Percentiles rank a stretch among this genome's conserved stretches.
Evolutionary conservation across 1,140 invertebrate species (phyloP).

Genomic region (Hycleus phaleratus): DNA sequence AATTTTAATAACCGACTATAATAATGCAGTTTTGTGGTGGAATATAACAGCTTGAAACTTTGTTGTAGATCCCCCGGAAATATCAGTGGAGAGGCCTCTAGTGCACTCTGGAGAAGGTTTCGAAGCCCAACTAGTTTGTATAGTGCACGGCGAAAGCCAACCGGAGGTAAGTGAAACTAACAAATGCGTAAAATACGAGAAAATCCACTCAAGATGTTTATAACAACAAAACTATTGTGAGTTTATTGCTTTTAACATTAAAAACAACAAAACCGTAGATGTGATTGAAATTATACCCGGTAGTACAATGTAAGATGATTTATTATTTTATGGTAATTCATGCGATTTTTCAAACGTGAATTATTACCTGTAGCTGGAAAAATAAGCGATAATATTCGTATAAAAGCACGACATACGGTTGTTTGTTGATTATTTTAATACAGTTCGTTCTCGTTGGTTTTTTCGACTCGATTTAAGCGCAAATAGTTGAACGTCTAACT

Average conservation of each 20-base stretch:
- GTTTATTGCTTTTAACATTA: neutral
- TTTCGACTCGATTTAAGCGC: too few relatives aligned
- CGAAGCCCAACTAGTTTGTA: constrained; percentile 59
- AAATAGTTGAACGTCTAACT: too few relatives aligned
- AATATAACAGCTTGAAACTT: neutral
- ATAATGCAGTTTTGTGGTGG: too few relatives aligned
- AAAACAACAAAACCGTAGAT: neutral
- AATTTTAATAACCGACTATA: too few relatives aligned
- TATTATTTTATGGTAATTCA: constrained; percentile 5
- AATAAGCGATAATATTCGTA: constrained; percentile 5
- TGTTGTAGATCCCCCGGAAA: constrained; percentile 49
- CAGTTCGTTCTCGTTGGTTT: too few relatives aligned
- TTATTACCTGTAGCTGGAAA: constrained; percentile 7
- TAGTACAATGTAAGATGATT: too few relatives aligned
- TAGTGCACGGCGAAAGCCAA: constrained; percentile 57
- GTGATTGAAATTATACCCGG: too few relatives aligned
- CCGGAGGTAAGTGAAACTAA: constrained; percentile 50
- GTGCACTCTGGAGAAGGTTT: constrained; percentile 58
- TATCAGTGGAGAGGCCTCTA: constrained; percentile 53
- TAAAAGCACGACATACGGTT: too few relatives aligned
- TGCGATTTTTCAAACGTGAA: constrained; percentile 8
- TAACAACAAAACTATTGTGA: neutral
- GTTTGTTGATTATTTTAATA: too few relatives aligned
- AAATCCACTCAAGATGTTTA: neutral
- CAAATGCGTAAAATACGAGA: neutral